Conservation (phyloP, 2,113 vertebrate species). For the Crotalus helleri region DNA sequence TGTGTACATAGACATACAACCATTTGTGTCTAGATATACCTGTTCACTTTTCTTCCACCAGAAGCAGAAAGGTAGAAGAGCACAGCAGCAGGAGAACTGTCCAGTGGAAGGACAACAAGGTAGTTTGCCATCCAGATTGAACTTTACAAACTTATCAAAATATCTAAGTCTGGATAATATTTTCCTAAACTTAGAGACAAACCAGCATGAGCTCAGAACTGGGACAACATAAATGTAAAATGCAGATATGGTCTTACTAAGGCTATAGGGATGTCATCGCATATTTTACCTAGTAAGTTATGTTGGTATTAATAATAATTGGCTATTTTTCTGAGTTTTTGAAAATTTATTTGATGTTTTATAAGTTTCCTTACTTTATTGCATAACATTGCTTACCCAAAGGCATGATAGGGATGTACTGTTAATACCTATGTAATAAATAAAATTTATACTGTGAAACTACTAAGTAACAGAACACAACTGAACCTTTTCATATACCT, state of each 20-base stretch:
- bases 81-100: not conserved
- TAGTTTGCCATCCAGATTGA: not conserved
- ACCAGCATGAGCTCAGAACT: not conserved
- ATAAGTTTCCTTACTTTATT: not conserved
- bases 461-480: conserved; percentile 5
- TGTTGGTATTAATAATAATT: not conserved
- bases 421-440: not conserved
- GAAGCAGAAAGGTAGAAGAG: not conserved
- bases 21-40: not conserved
- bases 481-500: conserved; percentile 17
- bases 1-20: not conserved
- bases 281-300: not conserved
- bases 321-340: not conserved
- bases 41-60: not conserved
- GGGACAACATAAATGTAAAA: not conserved
- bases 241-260: not conserved
- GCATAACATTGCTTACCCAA: not conserved
- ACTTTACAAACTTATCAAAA: not conserved
- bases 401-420: not conserved
- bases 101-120: not conserved
- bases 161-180: not conserved
- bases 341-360: not conserved
- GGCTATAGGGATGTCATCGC: not conserved
- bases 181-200: not conserved
- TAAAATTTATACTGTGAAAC: conserved; percentile 17